Evolutionary conservation across 1,140 invertebrate genomes (phyloP).

Genomic region (Tribolium madens): DNA sequence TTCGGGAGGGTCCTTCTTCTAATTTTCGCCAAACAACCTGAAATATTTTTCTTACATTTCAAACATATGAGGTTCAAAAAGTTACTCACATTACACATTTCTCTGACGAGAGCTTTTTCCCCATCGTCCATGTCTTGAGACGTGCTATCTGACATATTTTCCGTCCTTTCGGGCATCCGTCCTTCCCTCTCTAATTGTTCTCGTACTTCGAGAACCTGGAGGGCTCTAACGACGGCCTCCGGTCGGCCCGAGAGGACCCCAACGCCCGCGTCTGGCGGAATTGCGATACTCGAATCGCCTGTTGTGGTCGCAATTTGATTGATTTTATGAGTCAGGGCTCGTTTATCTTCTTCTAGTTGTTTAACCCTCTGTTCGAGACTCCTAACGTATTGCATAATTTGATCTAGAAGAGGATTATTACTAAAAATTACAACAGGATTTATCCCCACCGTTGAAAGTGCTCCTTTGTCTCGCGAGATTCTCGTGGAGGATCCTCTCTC

Average conservation of each 20-base stretch:
- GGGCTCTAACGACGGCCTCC: constrained; percentile 89
- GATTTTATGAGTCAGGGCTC: constrained; percentile 68
- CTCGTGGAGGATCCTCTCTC: constrained; percentile 69
- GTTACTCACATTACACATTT: constrained; percentile 98
- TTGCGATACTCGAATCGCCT: constrained; percentile 60
- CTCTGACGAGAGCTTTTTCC: constrained; percentile 92
- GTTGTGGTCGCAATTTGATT: constrained; percentile 62
- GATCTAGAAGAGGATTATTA: constrained; percentile 69
- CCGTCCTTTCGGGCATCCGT: constrained; percentile 63
- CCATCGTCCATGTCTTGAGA: constrained; percentile 84
- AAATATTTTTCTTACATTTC: constrained; percentile 23
- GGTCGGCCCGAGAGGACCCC: constrained; percentile 74
- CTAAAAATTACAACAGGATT: not conserved
- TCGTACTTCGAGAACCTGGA: constrained; percentile 90
- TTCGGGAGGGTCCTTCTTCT: constrained; percentile 74
- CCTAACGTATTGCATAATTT: constrained; percentile 88
- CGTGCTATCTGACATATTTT: constrained; percentile 65
- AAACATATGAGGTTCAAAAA: no score
- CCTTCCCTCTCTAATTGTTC: constrained; percentile 85
- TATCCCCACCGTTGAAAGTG: constrained; percentile 66
- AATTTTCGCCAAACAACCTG: constrained; percentile 79
- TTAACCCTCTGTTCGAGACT: constrained; percentile 88
- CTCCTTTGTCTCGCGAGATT: constrained; percentile 72
- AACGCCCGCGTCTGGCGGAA: constrained; percentile 66
- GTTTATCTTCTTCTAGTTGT: constrained; percentile 86